Percentiles rank a stretch among this genome's conserved stretches.
phyloP scores from a whole-genome alignment of 1,140 invertebrate species.

The Lucilia cuprina region DNA sequence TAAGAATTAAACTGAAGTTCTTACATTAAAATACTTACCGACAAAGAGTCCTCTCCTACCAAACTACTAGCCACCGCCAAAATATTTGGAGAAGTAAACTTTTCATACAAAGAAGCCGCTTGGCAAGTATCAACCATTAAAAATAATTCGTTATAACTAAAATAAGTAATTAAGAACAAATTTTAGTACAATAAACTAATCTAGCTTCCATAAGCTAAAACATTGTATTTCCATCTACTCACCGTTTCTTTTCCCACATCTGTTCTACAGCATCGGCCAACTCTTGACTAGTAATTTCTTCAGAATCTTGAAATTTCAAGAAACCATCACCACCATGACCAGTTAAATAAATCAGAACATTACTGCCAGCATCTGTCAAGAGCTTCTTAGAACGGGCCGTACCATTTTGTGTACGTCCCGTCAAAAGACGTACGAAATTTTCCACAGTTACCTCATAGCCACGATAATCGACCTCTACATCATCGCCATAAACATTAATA shows the following conservation, averaged over 20 bases:
- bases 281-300: constrained; percentile 99
- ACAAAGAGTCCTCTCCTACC: constrained; percentile 97
- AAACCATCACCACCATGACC: constrained; percentile 99
- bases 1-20: too few species aligned
- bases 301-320: constrained; percentile 98
- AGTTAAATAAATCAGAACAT: constrained; percentile 95
- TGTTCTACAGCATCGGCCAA: constrained; percentile 98
- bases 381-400: constrained; percentile 95
- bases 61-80: constrained; percentile 95
- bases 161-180: constrained; percentile 49
- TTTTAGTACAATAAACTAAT: not conserved
- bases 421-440: constrained; percentile 96
- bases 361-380: constrained; percentile 95
- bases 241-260: constrained; percentile 98
- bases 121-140: constrained; percentile 99
- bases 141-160: constrained; percentile 96
- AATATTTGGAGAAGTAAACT: constrained; percentile 98
- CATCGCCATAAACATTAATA: constrained; percentile 98
- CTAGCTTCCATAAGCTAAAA: too few species aligned
- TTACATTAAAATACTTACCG: too few species aligned
- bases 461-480: constrained; percentile 99
- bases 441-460: constrained; percentile 98
- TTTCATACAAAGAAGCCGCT: constrained; percentile 97
- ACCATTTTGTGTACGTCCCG: constrained; percentile 86
- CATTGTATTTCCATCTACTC: too few species aligned